Percentiles rank a stretch among this genome's conserved stretches.
phyloP scores from a whole-genome alignment of 2,888 invertebrate species.

The Amaurobius ferox region DNA sequence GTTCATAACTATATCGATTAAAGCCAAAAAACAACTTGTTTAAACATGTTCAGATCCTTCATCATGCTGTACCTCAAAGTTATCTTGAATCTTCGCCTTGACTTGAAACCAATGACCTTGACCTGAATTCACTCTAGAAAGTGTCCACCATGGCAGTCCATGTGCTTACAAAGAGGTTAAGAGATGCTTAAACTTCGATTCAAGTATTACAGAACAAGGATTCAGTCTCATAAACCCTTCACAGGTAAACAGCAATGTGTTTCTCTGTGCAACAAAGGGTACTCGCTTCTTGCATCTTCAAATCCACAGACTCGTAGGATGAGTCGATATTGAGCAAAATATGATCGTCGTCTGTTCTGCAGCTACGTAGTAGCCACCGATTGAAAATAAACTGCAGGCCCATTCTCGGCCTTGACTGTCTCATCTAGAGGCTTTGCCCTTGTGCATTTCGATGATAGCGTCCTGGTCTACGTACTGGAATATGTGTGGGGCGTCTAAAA shows the following conservation, averaged over 20 bases:
- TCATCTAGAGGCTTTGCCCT: slow-evolving; percentile 77
- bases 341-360: slow-evolving; percentile 2
- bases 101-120: no score
- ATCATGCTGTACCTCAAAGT: not conserved
- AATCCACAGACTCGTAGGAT: not conserved
- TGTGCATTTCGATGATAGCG: slow-evolving; percentile 94
- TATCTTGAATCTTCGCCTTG: no score
- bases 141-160: not conserved
- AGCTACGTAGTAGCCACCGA: slow-evolving; percentile 1
- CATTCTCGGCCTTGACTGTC: not conserved
- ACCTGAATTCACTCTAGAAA: not conserved
- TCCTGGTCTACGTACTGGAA: slow-evolving; percentile 98
- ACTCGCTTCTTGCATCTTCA: not conserved
- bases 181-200: not conserved
- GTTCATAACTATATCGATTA: not conserved
- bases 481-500: slow-evolving; percentile 98
- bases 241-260: not conserved
- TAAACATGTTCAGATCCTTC: not conserved
- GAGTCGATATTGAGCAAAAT: slow-evolving; percentile 4
- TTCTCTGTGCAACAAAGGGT: not conserved
- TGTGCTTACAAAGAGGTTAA: not conserved
- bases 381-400: not conserved
- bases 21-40: not conserved
- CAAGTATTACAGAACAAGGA: not conserved
- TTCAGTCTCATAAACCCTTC: not conserved